Base-by-base conservation (phyloP, 2,113 vertebrate species). In the Nerophis ophidion region DNA sequence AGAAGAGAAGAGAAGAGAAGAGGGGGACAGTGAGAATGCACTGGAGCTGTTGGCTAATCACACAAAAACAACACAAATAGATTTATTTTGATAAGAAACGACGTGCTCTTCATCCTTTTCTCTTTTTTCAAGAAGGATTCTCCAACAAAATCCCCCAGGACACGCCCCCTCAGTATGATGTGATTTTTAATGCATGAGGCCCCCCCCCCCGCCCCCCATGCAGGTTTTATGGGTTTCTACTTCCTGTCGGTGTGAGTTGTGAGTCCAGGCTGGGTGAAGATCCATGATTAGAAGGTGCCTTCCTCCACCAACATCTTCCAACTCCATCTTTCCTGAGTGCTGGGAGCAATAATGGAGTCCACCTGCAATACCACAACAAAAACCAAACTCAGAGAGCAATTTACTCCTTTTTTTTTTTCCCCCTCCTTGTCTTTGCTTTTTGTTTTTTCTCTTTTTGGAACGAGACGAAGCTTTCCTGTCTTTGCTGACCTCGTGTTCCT, bases 11-110 rank as follows among this genome's bases (percentile, higher is more conserved):
- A 26, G 19, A 1, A 26, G 1, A 26, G 3, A 26, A 26, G 19
- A 26, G 26, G 66, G 77, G 71, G 67, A 80, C 89, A 86, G 91
- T 92, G 93, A 91, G 91, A 93, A 94, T 89, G 65, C 77, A 88
- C 80, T 79, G 60, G 71, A 86, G 59, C 71, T 72, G 75, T 66
- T 66, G 79, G 77, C 66, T 85, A 92, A 90, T 89, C 62, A 42
- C 36, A 57, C 51, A 62, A 67, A 52, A 46, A 66, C 70, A 44
- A 48, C 57, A 80, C 76, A 74, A 78, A 90, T 92, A 93, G 89
- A 93, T 98, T 97, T 97, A 95, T 98, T 99, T 99, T 99, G 93
- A 92, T 97, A 96, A 92, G 80, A 72, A 84, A 81, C 66, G 77
- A 89, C 79, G 78, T 81, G 76, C 87, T 90, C 70, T 91, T 93